These are phyloP conservation scores for Eurosta solidaginis DNA, from an alignment of 1,140 invertebrate species.

Conservation along the genomic window DNA sequence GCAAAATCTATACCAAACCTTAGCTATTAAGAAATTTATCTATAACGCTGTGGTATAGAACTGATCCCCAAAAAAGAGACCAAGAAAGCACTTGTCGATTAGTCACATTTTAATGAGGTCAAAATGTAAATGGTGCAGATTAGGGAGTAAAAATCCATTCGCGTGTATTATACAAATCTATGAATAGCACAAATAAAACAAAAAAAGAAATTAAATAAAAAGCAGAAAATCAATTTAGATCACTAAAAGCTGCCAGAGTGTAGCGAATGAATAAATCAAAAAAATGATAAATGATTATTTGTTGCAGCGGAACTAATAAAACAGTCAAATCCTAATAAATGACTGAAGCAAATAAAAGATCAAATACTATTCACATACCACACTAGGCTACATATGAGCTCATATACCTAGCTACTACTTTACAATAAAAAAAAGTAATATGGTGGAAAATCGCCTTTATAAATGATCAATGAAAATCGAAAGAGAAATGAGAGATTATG, in stretches of 20 bases:
- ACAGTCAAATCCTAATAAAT: slow-evolving; percentile 9
- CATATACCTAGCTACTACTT: not conserved
- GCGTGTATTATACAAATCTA: no score
- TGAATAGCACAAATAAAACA: no score
- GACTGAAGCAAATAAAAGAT: not conserved
- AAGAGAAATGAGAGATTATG: slow-evolving; percentile 14
- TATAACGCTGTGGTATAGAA: no score
- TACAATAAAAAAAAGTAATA: not conserved
- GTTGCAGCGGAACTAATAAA: slow-evolving; percentile 23
- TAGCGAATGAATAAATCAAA: not conserved
- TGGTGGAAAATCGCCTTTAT: not conserved
- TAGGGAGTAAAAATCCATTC: no score
- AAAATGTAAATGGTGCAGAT: no score
- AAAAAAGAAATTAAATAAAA: not conserved
- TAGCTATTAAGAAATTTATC: no score
- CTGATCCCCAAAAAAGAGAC: no score
- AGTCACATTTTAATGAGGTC: no score
- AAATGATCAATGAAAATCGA: not conserved
- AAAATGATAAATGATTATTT: slow-evolving; percentile 17
- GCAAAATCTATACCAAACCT: no score
- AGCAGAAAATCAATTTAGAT: not conserved
- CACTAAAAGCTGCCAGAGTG: not conserved
- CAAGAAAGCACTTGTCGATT: no score
- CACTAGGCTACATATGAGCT: not conserved
- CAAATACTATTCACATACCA: not conserved